These are phyloP conservation scores for Ormyrus pomaceus DNA, from an alignment of 2,888 invertebrate species.

Conservation along the genomic window DNA sequence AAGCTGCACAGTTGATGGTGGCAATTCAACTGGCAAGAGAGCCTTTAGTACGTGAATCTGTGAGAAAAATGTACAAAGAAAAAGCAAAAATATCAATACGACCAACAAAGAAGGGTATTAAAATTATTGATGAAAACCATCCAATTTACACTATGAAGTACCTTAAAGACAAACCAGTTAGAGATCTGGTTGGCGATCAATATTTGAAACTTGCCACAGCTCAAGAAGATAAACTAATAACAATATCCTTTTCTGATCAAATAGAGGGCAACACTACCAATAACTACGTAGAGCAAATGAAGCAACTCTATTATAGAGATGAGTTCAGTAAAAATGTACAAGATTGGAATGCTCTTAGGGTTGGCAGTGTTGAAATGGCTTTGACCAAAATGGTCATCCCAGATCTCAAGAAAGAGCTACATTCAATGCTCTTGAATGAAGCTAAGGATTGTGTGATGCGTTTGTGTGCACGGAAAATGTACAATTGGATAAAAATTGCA, in stretches of 20 bases:
- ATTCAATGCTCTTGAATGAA: constrained; percentile 87
- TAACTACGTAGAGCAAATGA: constrained; percentile 92
- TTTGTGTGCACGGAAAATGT: constrained; percentile 90
- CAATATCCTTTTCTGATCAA: constrained; percentile 75
- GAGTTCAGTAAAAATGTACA: constrained; percentile 96
- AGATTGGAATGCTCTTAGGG: constrained; percentile 95
- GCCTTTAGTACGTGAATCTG: constrained; percentile 89
- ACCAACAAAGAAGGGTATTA: constrained; percentile 94
- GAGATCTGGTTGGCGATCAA: constrained; percentile 92
- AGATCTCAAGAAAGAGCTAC: constrained; percentile 90
- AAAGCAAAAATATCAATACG: constrained; percentile 87
- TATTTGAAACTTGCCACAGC: constrained; percentile 90
- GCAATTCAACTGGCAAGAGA: constrained; percentile 95
- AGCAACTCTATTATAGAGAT: constrained; percentile 91
- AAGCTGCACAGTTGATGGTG: constrained; percentile 95
- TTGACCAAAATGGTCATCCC: constrained; percentile 93
- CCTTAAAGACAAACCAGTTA: constrained; percentile 93
- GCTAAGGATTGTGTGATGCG: constrained; percentile 90
- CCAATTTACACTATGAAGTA: constrained; percentile 92
- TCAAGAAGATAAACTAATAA: constrained; percentile 87
- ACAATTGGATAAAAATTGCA: constrained; percentile 93
- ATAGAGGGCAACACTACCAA: constrained; percentile 83
- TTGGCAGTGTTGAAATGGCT: constrained; percentile 92
- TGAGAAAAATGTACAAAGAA: constrained; percentile 92
- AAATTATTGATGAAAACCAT: constrained; percentile 97